Evolutionary conservation across 2,113 vertebrate species (phyloP).

Genomic region (Gavia stellata): DNA sequence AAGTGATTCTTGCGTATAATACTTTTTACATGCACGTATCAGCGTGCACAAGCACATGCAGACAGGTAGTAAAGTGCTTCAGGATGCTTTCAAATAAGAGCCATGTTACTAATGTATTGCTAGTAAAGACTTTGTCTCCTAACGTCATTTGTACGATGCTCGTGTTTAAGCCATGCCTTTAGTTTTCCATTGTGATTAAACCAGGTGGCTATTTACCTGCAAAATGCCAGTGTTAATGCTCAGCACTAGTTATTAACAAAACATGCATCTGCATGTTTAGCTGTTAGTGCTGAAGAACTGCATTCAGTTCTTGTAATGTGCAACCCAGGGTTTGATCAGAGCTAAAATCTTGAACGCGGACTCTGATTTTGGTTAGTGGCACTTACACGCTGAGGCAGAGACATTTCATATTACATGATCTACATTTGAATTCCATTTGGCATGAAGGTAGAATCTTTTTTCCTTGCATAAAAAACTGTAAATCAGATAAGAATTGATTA

Average conservation of each 20-base stretch:
- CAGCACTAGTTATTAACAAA: not conserved
- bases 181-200: not conserved
- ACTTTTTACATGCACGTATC: not conserved
- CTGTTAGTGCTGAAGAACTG: not conserved
- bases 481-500: conserved; percentile 56
- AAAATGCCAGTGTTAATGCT: not conserved
- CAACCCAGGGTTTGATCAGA: not conserved
- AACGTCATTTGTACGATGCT: not conserved
- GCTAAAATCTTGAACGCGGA: not conserved
- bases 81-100: not conserved
- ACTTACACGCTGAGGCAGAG: not conserved
- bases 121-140: not conserved
- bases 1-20: not conserved
- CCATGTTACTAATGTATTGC: not conserved
- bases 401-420: not conserved
- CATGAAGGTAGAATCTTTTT: conserved; percentile 12
- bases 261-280: not conserved
- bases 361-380: conserved; percentile 12
- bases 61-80: not conserved
- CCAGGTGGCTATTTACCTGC: not conserved
- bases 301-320: not conserved
- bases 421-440: conserved; percentile 33
- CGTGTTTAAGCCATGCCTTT: not conserved
- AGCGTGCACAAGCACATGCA: not conserved
- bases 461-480: not conserved